Conservation (phyloP, 1,140 invertebrate species). For the Drosophila subpulchrella region DNA sequence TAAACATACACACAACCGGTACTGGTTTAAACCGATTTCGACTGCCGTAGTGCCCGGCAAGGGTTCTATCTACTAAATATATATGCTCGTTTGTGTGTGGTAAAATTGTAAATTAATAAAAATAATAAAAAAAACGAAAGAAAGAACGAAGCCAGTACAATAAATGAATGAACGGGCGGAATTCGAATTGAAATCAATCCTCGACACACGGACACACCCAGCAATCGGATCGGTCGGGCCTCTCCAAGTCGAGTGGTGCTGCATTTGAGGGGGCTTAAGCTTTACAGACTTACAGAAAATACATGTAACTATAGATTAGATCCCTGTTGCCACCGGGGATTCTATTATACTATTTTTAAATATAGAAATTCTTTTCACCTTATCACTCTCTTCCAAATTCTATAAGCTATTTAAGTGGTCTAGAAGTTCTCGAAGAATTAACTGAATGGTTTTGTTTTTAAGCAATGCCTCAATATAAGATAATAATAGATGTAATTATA, state of each 20-base stretch:
- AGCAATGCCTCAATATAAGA: too few relatives aligned
- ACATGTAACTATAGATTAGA: conserved; percentile 1
- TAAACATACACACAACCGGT: conserved; percentile 44
- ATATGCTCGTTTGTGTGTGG: conserved; percentile 40
- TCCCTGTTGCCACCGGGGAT: conserved; percentile 11
- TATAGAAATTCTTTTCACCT: neutral
- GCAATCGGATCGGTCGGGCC: conserved; percentile 20
- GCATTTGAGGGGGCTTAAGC: conserved; percentile 42
- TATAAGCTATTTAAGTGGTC: too few relatives aligned
- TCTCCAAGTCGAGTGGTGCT: conserved; percentile 35
- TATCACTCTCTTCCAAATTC: conserved; percentile 12
- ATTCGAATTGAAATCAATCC: conserved; percentile 81
- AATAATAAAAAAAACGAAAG: neutral
- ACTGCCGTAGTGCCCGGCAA: conserved; percentile 50
- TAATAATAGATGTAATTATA: too few relatives aligned
- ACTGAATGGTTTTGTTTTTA: too few relatives aligned
- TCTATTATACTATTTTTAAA: neutral
- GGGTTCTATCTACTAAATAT: conserved; percentile 31
- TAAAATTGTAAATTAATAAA: conserved; percentile 82
- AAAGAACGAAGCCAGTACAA: conserved; percentile 48
- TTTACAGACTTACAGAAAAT: conserved; percentile 12
- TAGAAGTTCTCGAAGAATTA: too few relatives aligned
- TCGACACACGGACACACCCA: conserved; percentile 43
- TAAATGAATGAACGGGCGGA: conserved; percentile 73
- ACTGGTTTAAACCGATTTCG: conserved; percentile 74